Conservation (phyloP, 2,888 invertebrate genomes). For the Gandaritis pyraliata region DNA sequence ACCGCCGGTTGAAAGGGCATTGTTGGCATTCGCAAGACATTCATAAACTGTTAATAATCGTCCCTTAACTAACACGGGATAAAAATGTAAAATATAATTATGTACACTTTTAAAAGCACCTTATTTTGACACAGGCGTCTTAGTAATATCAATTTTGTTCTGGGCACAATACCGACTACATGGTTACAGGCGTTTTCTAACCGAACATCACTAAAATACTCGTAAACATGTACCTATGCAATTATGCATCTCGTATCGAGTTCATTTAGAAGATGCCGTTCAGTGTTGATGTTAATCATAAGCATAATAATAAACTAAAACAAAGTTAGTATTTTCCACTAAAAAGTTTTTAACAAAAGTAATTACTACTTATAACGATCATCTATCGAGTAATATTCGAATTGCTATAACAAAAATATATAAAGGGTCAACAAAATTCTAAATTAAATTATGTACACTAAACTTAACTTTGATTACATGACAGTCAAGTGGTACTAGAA, state of each 20-base stretch:
- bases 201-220: constrained; percentile 12
- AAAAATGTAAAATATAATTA: constrained; percentile 63
- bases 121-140: constrained; percentile 70
- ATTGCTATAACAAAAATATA: constrained; percentile 65
- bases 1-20: constrained; percentile 4
- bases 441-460: constrained; percentile 76
- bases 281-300: constrained; percentile 54
- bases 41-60: constrained; percentile 45
- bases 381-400: constrained; percentile 64
- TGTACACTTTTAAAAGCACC: constrained; percentile 78
- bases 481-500: constrained; percentile 32
- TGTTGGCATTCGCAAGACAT: constrained; percentile 43
- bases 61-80: constrained; percentile 66
- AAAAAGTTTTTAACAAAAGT: constrained; percentile 65
- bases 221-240: constrained; percentile 14
- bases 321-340: constrained; percentile 65
- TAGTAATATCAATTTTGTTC: constrained; percentile 65
- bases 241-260: constrained; percentile 25
- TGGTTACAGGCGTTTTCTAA: constrained; percentile 28
- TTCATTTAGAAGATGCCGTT: constrained; percentile 51
- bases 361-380: constrained; percentile 59
- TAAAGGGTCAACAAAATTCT: constrained; percentile 68
- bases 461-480: constrained; percentile 47
- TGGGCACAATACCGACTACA: constrained; percentile 49
- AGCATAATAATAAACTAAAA: constrained; percentile 57